A percentile compares a stretch with the other conserved stretches of the same genome.
These are phyloP conservation scores for Myathropa florea DNA, from an alignment of 2,888 invertebrate species.

Conservation along the genomic window DNA sequence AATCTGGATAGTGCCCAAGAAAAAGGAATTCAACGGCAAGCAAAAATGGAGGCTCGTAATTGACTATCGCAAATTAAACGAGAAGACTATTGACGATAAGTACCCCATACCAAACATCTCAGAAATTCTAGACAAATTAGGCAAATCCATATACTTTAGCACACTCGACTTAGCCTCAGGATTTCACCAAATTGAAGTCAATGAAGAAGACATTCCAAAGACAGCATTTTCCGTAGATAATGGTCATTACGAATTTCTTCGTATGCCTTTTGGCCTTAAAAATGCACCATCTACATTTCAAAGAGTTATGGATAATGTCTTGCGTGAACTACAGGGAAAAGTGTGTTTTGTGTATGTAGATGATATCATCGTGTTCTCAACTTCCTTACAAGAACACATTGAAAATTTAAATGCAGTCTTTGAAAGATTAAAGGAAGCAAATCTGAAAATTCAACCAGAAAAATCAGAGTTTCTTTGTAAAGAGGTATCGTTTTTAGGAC, in stretches of 20 bases:
- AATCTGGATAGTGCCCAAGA: too few species aligned
- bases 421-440: constrained; percentile 16
- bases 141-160: neutral
- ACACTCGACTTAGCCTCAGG: neutral
- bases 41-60: too few species aligned
- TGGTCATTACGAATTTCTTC: too few species aligned
- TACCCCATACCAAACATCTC: neutral
- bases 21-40: too few species aligned
- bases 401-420: constrained; percentile 25
- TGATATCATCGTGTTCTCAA: constrained; percentile 38
- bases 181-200: neutral
- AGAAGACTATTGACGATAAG: too few species aligned
- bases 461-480: constrained; percentile 45
- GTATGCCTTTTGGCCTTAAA: too few species aligned
- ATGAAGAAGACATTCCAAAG: neutral
- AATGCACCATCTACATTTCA: too few species aligned
- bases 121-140: neutral
- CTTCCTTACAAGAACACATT: constrained; percentile 34
- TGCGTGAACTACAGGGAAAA: too few species aligned
- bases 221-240: neutral
- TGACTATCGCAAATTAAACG: too few species aligned
- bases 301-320: too few species aligned
- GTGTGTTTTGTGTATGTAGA: too few species aligned
- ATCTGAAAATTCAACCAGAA: constrained; percentile 26
- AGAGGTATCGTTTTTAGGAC: constrained; percentile 2